These are phyloP conservation scores for Pitangus sulphuratus DNA, from an alignment of 2,797 vertebrate species.

Conservation along the genomic window DNA sequence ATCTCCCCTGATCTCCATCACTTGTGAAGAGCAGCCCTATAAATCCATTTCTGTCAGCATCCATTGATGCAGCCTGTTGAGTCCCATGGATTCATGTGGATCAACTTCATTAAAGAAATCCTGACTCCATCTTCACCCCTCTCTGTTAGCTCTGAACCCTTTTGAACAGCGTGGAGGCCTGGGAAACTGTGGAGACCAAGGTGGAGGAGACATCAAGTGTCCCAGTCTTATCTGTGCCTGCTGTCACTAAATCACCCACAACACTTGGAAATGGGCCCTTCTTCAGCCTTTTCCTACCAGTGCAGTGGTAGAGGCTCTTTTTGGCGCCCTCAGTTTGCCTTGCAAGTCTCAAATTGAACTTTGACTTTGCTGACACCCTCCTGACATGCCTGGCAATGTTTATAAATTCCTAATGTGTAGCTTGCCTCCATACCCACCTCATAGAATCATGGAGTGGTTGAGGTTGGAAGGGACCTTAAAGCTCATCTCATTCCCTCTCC, in stretches of 20 bases:
- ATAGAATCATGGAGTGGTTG: background rate
- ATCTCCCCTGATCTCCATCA: background rate
- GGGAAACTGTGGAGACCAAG: background rate
- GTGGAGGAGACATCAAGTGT: background rate
- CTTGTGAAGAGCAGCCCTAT: background rate
- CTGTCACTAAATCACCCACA: background rate
- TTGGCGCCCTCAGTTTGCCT: background rate
- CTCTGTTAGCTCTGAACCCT: background rate
- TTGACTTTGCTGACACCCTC: background rate
- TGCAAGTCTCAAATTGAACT: background rate
- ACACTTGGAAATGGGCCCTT: background rate
- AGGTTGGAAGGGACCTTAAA: background rate
- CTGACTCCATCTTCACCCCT: background rate
- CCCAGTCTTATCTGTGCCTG: background rate
- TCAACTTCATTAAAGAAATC: background rate
- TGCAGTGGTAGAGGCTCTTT: background rate
- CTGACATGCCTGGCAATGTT: background rate
- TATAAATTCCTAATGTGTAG: background rate
- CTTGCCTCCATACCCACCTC: background rate
- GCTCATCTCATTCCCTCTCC: fast-evolving
- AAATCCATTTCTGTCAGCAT: background rate
- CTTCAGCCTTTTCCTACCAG: background rate
- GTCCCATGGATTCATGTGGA: background rate
- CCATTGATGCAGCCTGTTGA: background rate
- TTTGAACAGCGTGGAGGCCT: background rate